Base-by-base conservation (phyloP, 2,113 vertebrate species). In the Circaetus cinerascens region DNA sequence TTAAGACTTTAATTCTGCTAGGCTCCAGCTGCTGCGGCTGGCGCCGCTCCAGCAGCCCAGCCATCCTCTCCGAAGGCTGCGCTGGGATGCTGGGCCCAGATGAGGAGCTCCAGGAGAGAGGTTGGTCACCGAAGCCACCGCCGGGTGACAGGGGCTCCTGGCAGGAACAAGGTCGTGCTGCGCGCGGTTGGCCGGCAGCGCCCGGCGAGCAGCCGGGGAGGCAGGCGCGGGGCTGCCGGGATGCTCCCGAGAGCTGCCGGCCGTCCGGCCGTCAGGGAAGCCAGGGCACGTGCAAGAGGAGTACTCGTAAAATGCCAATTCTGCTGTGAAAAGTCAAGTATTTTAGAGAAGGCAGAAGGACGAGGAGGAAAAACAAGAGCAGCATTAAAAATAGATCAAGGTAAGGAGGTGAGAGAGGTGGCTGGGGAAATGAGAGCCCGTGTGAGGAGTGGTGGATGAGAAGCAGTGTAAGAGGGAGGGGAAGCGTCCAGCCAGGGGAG, bases 1-100 rank as follows among this genome's bases (percentile, higher is more conserved):
- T 95, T 93, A 96, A 93, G 93, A 96, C 92, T 91, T 96, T 91
- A 91, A 93, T 95, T 96, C 92, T 88, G 93, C 94, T 87, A 89
- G 69, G 89, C 93, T 93, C 87, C 94, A 96, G 94, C 93, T 97
- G 95, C 63, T 2, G 2, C 22, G 15, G 68, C 89, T 95, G 95
- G 91, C 77, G 0, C 30, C 13, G 80, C 69, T 94, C 95, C 93
- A 92, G 74, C 10, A 1, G 67, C 59, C 10, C 9, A 1, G 8
- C 72, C 5, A 9, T 48, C 57, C 41, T 45, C 71, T 82, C 80
- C 0, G 0, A 72, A 48, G 68, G 38, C 62, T 32, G 34, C 0
- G 7, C 18, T 5, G 78, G 72, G 50, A 69, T 3, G 34, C 45
- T 62, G 83, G 86, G 55, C 41, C 38, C 0, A 5, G 38, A 13